Conservation (phyloP, 2,888 invertebrate genomes). For the Ypsolopha sequella region DNA sequence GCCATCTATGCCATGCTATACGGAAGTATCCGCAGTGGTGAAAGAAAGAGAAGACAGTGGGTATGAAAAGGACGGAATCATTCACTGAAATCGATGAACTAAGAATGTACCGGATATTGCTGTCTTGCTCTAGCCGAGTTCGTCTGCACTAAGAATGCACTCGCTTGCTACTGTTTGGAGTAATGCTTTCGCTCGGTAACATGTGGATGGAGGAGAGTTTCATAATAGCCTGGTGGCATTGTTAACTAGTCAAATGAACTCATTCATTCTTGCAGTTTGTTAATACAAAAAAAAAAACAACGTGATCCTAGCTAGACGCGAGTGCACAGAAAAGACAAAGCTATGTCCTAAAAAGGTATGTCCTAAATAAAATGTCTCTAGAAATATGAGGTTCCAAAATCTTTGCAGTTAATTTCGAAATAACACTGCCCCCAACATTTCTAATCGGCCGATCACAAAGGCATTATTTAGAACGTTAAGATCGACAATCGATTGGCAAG, state of each 20-base stretch:
- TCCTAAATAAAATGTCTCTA: too few species aligned
- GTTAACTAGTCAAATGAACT: too few species aligned
- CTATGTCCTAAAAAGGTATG: too few species aligned
- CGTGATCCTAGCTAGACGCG: too few species aligned
- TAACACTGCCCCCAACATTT: not conserved
- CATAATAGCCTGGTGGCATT: too few species aligned
- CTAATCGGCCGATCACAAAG: not conserved
- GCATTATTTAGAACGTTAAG: slow-evolving; percentile 15
- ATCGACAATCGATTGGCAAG: slow-evolving; percentile 45
- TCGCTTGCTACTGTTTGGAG: slow-evolving; percentile 9
- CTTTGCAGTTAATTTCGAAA: not conserved
- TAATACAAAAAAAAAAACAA: too few species aligned
- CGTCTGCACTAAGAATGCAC: slow-evolving; percentile 51
- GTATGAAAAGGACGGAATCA: slow-evolving; percentile 31
- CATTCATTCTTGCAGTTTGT: too few species aligned
- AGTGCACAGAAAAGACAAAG: too few species aligned
- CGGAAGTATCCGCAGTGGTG: slow-evolving; percentile 39
- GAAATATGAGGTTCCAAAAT: too few species aligned
- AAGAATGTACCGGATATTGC: slow-evolving; percentile 17
- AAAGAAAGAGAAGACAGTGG: slow-evolving; percentile 32
- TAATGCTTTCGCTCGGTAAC: not conserved
- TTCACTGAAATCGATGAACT: slow-evolving; percentile 55
- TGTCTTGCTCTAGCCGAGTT: slow-evolving; percentile 37
- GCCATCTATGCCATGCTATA: slow-evolving; percentile 2
- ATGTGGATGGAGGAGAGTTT: too few species aligned